Conservation (phyloP, 1,140 invertebrate species). For the Conopomorpha cramerella region DNA sequence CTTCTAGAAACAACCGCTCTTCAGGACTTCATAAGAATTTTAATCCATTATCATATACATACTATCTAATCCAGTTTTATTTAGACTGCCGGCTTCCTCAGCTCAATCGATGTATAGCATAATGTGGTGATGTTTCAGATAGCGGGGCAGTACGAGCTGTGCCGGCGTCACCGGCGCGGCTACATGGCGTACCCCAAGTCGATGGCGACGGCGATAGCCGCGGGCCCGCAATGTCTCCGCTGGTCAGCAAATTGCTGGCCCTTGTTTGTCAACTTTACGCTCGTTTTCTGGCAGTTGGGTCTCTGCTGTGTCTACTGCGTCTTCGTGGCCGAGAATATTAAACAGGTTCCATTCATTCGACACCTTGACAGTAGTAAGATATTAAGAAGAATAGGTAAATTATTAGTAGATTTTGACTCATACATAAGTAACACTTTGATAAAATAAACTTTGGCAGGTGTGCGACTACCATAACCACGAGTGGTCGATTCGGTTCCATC, state of each 20-base stretch:
- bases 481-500: constrained; percentile 59
- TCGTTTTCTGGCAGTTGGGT: constrained; percentile 83
- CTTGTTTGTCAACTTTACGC: constrained; percentile 65
- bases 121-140: constrained; percentile 31
- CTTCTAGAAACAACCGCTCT: no score
- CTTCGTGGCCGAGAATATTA: constrained; percentile 77
- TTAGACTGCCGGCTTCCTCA: no score
- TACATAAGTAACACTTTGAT: no score
- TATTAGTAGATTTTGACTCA: no score
- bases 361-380: no score
- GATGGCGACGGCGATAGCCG: constrained; percentile 62
- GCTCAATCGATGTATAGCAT: no score
- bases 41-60: no score
- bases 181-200: constrained; percentile 68
- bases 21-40: no score
- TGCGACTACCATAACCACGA: constrained; percentile 20
- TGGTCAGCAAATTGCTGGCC: constrained; percentile 45
- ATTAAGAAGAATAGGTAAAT: no score
- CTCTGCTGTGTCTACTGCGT: constrained; percentile 87
- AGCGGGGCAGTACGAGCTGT: constrained; percentile 70
- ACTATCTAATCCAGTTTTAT: neutral
- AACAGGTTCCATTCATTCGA: constrained; percentile 67
- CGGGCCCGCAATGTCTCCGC: constrained; percentile 60
- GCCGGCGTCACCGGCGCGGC: constrained; percentile 66
- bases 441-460: constrained; percentile 13